These are phyloP conservation scores for Notamacropus eugenii DNA, from an alignment of 2,797 vertebrate genomes.

Conservation along the genomic window DNA sequence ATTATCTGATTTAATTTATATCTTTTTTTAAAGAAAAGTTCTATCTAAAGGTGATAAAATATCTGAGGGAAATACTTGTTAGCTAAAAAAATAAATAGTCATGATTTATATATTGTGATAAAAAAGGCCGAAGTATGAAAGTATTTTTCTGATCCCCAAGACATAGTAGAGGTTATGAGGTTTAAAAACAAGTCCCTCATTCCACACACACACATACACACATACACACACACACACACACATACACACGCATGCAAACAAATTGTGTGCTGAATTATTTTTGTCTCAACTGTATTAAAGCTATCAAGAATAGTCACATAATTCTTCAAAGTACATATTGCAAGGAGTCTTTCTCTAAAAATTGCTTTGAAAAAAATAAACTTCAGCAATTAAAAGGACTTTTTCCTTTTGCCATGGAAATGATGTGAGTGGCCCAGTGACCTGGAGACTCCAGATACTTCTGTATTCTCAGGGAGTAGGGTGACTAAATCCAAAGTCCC, in stretches of 20 bases:
- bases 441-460: constrained; percentile 52
- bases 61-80: constrained; percentile 80
- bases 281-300: constrained; percentile 77
- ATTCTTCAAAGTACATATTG: constrained; percentile 71
- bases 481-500: constrained; percentile 47
- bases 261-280: constrained; percentile 84
- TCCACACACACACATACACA: neutral
- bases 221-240: constrained; percentile 43
- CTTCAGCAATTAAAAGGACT: constrained; percentile 79
- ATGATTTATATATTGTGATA: constrained; percentile 85
- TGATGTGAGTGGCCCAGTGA: neutral
- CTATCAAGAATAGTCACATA: constrained; percentile 44
- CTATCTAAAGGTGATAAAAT: constrained; percentile 78
- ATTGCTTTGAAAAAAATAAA: constrained; percentile 78
- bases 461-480: constrained; percentile 35
- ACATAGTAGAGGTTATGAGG: constrained; percentile 79
- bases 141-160: constrained; percentile 83
- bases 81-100: constrained; percentile 84
- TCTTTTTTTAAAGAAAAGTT: constrained; percentile 70
- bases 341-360: constrained; percentile 77
- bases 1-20: constrained; percentile 81
- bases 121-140: constrained; percentile 79
- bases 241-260: constrained; percentile 75
- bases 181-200: constrained; percentile 81
- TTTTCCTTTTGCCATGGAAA: constrained; percentile 59